A percentile compares a stretch with the other conserved stretches of the same genome.
phyloP scores from a whole-genome alignment of 2,113 vertebrate species.

The Prunella fulvescens region DNA sequence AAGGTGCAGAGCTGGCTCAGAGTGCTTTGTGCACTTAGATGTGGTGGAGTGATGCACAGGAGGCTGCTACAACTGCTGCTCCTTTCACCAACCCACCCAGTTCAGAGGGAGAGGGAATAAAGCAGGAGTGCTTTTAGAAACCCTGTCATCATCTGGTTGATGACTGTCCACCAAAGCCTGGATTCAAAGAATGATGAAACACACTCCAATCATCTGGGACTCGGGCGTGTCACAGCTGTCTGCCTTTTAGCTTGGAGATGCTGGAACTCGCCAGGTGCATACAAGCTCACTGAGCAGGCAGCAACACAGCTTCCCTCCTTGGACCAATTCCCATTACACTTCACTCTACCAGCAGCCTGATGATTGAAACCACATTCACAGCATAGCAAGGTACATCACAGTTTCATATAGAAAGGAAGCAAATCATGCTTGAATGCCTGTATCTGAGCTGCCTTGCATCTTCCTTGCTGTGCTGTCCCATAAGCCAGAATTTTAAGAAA shows the following conservation, averaged over 20 bases:
- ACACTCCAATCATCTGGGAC: neutral
- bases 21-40: neutral
- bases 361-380: neutral
- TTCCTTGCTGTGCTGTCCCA: neutral
- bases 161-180: neutral
- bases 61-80: neutral
- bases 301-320: neutral
- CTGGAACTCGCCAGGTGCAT: neutral
- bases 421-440: neutral
- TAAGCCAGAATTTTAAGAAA: neutral
- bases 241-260: neutral
- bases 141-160: neutral
- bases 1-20: neutral
- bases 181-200: neutral
- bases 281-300: neutral
- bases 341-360: neutral
- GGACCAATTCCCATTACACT: neutral
- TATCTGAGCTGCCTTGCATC: neutral
- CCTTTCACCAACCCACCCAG: neutral
- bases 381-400: neutral
- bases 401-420: neutral
- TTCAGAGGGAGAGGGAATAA: neutral
- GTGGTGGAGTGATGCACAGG: rapidly evolving
- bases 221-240: neutral
- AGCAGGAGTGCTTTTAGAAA: neutral